Evolutionary conservation across 2,888 invertebrate genomes (phyloP).

Genomic region (Ornithoptera alexandrae): DNA sequence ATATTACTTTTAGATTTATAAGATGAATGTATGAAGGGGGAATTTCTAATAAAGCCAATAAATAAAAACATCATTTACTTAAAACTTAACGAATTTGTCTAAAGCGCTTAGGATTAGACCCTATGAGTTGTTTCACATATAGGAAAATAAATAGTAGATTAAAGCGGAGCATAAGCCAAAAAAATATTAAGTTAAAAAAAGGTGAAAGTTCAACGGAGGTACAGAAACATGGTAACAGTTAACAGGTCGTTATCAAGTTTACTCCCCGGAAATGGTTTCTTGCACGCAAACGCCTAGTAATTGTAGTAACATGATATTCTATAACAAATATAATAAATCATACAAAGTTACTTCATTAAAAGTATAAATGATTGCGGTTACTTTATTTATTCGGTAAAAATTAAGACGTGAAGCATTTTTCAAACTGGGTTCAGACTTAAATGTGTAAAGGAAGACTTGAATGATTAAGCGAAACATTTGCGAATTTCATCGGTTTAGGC

Average conservation of each 20-base stretch:
- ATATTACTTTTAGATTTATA: too few relatives aligned
- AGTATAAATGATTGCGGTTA: not conserved
- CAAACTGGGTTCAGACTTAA: not conserved
- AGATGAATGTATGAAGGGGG: too few relatives aligned
- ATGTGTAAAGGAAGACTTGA: not conserved
- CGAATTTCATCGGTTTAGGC: too few relatives aligned
- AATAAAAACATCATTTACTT: too few relatives aligned
- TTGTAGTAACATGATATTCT: constrained; percentile 10
- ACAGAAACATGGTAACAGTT: constrained; percentile 21
- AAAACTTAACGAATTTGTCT: too few relatives aligned
- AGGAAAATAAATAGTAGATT: not conserved
- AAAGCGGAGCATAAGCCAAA: not conserved
- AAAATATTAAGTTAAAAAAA: constrained; percentile 8
- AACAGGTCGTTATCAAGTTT: constrained; percentile 21
- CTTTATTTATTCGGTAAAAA: not conserved
- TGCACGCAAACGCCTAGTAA: constrained; percentile 26
- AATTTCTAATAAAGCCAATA: too few relatives aligned
- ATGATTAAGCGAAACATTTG: too few relatives aligned
- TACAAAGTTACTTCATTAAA: constrained; percentile 9
- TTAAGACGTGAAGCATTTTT: not conserved
- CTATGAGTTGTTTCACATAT: not conserved
- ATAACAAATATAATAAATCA: constrained; percentile 15
- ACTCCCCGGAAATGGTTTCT: constrained; percentile 28
- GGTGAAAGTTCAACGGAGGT: constrained; percentile 28
- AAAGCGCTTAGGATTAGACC: too few relatives aligned